Conservation (phyloP, 2,797 vertebrate species). For the Syncerus caffer region DNA sequence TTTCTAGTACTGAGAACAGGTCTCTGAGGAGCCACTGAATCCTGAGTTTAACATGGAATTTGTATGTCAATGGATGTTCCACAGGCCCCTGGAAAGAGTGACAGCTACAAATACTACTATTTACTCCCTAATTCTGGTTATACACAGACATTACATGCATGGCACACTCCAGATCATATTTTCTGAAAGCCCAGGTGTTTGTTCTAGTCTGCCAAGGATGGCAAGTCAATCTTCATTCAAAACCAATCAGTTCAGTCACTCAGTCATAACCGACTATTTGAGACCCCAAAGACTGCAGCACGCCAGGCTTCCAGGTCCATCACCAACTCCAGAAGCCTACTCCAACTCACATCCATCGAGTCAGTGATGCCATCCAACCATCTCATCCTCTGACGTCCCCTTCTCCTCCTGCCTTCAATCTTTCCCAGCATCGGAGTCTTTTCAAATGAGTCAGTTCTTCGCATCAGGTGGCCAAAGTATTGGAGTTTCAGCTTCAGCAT, state of each 20-base stretch:
- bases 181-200: not conserved
- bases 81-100: not conserved
- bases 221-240: constrained; percentile 51
- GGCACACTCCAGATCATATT: not conserved
- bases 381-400: not conserved
- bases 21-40: not conserved
- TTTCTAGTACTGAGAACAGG: not conserved
- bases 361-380: not conserved
- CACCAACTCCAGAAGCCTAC: not conserved
- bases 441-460: not conserved
- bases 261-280: not conserved
- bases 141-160: not conserved
- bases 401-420: not conserved
- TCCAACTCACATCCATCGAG: not conserved
- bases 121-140: constrained; percentile 8
- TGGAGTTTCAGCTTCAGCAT: not conserved
- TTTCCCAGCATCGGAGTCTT: not conserved
- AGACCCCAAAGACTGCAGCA: not conserved
- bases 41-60: not conserved
- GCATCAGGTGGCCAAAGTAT: not conserved
- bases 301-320: not conserved
- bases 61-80: not conserved
- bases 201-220: not conserved
- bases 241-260: not conserved
- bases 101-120: not conserved